A percentile compares a stretch with the other conserved stretches of the same genome.
phyloP scores from a whole-genome alignment of 2,113 vertebrate genomes.

The Nibea albiflora region DNA sequence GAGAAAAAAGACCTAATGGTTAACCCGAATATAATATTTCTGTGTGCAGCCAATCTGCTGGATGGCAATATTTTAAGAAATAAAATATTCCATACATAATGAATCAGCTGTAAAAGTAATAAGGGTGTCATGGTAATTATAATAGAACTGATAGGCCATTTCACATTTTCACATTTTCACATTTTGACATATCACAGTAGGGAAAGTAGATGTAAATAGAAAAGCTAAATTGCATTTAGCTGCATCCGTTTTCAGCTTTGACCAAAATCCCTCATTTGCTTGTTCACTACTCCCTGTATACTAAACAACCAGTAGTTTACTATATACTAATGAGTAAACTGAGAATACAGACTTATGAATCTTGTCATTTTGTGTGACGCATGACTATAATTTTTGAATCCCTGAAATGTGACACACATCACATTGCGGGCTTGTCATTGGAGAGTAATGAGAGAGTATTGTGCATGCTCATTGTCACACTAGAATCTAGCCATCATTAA shows the following conservation, averaged over 20 bases:
- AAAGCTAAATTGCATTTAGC: constrained; percentile 5
- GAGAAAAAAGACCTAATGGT: not conserved
- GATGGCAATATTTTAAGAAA: not conserved
- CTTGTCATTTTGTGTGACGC: no score
- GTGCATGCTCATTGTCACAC: not conserved
- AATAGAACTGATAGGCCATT: not conserved
- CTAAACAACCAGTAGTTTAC: not conserved
- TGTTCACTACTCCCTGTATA: not conserved
- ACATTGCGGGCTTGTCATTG: no score
- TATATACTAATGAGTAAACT: not conserved
- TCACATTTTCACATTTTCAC: no score
- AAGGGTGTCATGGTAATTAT: not conserved
- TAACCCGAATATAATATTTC: not conserved
- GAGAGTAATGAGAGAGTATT: not conserved
- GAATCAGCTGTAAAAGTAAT: not conserved
- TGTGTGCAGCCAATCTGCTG: not conserved
- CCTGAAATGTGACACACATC: no score
- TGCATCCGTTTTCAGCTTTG: not conserved
- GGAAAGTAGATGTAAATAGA: not conserved
- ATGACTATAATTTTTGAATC: no score
- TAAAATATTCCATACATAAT: not conserved
- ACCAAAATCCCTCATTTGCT: not conserved
- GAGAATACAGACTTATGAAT: not conserved
- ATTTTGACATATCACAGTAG: not conserved
- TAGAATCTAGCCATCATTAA: not conserved